Evolutionary conservation across 2,888 invertebrate genomes (phyloP), one percentile per base, ranked within the genome.

Genomic region (Dicycla oo): DNA sequence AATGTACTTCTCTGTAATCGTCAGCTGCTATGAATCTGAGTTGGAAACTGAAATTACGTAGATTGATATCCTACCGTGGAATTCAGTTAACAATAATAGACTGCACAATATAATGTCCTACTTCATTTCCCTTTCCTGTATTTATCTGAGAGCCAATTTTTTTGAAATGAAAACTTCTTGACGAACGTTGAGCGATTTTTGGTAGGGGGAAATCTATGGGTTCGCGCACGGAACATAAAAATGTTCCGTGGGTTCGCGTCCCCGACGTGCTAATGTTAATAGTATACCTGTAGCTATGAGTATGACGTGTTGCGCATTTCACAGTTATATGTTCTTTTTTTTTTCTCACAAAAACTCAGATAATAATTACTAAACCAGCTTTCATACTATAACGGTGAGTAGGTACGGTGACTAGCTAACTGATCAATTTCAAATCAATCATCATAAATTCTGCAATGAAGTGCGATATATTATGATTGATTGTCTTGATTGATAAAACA

Each of bases 401-500:
- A 23, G 0, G 38, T 38, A 38, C 15, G 11, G 11, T 23, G 23
- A n/a, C 15, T 47, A 15, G 11, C 11, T 43, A 15, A 26, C 4
- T 26, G 10, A 60, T 54, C 23, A 23, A 61, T 30, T 7, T 15
- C 11, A 45, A 18, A 72, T 61, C 30, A 49, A 49, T 47, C 47
- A 54, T 43, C 20, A 62, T 45, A 49, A 43, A 56, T 54, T 56
- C 34, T 30, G 18, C 1, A 26, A 49, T 13, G 40, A 38, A 40
- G 5, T 45, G n/a, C 47, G 20, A 45, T 49, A 57, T 18, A 38
- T 38, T 43, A 63, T 38, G 34, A 74, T 43, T 58, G 23, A 23
- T 45, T 47, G 23, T 3, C 6, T 53, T 60, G 5, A 53, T 43
- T 61, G 38, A 62, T 76, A 76, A 61, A 69, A 51, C 56, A 57